Conservation (phyloP, 2,797 vertebrate species). For the Lycodopsis pacificus region DNA sequence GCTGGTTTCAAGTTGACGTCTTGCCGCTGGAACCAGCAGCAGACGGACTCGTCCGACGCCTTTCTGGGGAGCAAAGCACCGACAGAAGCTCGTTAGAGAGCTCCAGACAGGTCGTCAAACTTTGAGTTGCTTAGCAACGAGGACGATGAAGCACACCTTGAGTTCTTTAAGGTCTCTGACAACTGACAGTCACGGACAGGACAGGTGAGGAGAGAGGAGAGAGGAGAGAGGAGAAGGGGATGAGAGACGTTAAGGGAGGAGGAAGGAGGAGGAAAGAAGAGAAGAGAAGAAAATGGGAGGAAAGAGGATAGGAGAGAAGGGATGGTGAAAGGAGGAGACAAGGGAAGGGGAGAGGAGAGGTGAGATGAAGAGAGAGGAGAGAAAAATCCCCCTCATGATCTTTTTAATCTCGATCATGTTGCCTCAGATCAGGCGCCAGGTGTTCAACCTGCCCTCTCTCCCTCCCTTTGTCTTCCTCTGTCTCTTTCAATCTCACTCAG, state of each 20-base stretch:
- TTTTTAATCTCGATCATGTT: constrained; percentile 54
- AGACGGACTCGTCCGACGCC: not conserved
- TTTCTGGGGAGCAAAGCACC: constrained; percentile 7
- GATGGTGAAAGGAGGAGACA: not conserved
- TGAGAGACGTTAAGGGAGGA: not conserved
- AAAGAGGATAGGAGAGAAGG: not conserved
- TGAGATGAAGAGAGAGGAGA: not conserved
- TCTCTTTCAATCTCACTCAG: constrained; percentile 48
- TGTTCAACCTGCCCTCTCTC: constrained; percentile 49
- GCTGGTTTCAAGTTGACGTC: not conserved
- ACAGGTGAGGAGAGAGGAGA: not conserved
- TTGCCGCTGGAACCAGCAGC: not conserved
- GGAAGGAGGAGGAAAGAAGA: too few relatives aligned
- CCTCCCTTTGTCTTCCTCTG: constrained; percentile 22
- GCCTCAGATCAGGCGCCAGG: constrained; percentile 58
- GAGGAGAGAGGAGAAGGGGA: not conserved
- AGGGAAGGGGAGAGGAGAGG: not conserved
- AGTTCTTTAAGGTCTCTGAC: constrained; percentile 11
- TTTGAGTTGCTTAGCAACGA: constrained; percentile 45
- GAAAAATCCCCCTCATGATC: constrained; percentile 22
- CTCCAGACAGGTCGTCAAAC: constrained; percentile 37
- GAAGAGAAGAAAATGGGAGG: not conserved
- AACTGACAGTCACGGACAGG: constrained; percentile 5
- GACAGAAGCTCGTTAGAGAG: constrained; percentile 27
- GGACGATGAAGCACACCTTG: constrained; percentile 34